Conservation (phyloP, 1,140 invertebrate genomes). For the Cydia fagiglandana region DNA sequence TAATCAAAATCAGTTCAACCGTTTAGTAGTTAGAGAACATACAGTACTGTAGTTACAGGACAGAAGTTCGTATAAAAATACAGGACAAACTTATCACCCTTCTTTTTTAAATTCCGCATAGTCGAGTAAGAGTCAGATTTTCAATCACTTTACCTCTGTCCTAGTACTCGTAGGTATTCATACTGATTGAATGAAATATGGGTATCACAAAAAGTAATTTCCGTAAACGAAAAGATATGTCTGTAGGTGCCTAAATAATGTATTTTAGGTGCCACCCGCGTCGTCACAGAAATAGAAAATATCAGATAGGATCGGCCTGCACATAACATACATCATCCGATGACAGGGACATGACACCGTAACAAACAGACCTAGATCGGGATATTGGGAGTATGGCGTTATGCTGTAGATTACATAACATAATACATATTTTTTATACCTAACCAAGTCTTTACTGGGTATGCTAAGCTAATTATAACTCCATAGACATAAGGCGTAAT, state of each 20-base stretch:
- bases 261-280: conserved; percentile 49
- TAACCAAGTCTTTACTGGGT: too few relatives aligned
- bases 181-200: conserved; percentile 24
- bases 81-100: too few relatives aligned
- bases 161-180: too few relatives aligned
- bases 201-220: conserved; percentile 35
- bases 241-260: conserved; percentile 43
- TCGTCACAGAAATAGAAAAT: conserved; percentile 60
- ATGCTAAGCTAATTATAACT: too few relatives aligned
- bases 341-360: conserved; percentile 41
- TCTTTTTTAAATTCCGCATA: too few relatives aligned
- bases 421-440: too few relatives aligned
- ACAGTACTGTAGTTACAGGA: too few relatives aligned
- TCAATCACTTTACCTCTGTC: not conserved
- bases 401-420: not conserved
- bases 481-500: too few relatives aligned
- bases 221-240: conserved; percentile 46
- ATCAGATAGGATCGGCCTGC: conserved; percentile 46
- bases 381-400: conserved; percentile 21
- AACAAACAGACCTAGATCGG: conserved; percentile 22
- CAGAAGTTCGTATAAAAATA: too few relatives aligned
- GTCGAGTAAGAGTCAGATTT: not conserved
- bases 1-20: too few relatives aligned
- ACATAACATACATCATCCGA: conserved; percentile 50
- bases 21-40: too few relatives aligned